phyloP scores from a whole-genome alignment of 2,113 vertebrate genomes.

The Phaethornis superciliosus region DNA sequence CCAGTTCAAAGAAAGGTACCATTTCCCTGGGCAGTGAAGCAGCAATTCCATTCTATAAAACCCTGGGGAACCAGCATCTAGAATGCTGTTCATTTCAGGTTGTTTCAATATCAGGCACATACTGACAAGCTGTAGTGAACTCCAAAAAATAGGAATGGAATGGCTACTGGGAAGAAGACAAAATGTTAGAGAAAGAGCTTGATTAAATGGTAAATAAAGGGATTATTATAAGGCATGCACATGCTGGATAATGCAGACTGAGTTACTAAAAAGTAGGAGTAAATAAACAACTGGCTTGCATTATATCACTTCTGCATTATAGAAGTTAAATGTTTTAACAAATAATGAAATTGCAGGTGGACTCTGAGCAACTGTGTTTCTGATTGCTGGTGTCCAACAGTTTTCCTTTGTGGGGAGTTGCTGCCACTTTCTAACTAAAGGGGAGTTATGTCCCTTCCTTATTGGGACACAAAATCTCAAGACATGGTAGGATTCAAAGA shows the following conservation, averaged over 20 bases:
- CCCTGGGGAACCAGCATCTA: background rate
- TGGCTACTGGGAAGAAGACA: background rate
- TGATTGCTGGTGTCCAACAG: background rate
- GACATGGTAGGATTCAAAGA: background rate
- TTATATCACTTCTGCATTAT: background rate
- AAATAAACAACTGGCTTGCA: background rate
- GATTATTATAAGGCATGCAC: background rate
- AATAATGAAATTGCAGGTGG: background rate
- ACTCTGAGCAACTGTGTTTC: background rate
- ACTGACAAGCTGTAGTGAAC: background rate
- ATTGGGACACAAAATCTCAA: background rate
- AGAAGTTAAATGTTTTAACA: background rate
- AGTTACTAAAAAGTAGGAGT: background rate
- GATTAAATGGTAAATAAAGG: background rate
- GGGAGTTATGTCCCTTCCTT: background rate
- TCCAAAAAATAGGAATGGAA: background rate
- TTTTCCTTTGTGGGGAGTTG: background rate
- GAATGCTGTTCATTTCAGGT: background rate
- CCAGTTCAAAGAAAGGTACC: slow-evolving; percentile 21
- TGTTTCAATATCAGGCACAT: background rate
- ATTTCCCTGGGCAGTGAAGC: slow-evolving; percentile 1
- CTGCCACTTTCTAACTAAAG: background rate
- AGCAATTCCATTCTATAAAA: background rate
- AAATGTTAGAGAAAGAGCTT: background rate
- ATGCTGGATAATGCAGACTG: background rate